Evolutionary conservation across 2,888 invertebrate genomes (phyloP).

Genomic region (Drosophila mayaguana): DNA sequence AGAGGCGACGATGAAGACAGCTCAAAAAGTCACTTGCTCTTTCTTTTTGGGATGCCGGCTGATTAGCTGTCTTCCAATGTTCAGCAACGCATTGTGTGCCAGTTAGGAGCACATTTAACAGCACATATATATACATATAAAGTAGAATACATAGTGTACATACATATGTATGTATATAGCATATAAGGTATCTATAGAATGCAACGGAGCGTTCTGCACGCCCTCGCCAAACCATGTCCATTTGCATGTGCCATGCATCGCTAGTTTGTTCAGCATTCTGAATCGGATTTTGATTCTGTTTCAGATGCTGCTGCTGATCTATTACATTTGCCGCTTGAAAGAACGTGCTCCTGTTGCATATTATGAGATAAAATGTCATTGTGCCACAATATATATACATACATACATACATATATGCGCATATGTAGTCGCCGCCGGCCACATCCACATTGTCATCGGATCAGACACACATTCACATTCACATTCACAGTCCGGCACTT

Average conservation of each 20-base stretch:
- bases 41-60: slow-evolving; percentile 65
- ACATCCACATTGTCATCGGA: slow-evolving; percentile 61
- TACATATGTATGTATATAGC: neutral
- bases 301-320: slow-evolving; percentile 63
- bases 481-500: slow-evolving; percentile 20
- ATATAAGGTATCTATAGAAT: slow-evolving; percentile 37
- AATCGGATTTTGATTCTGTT: slow-evolving; percentile 49
- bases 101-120: slow-evolving; percentile 17
- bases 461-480: slow-evolving; percentile 42
- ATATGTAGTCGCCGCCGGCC: neutral
- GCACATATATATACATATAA: neutral
- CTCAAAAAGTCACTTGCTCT: slow-evolving; percentile 64
- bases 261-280: slow-evolving; percentile 57
- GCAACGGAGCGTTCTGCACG: slow-evolving; percentile 54
- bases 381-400: slow-evolving; percentile 54
- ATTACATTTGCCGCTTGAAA: slow-evolving; percentile 76
- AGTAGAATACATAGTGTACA: neutral
- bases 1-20: slow-evolving; percentile 46
- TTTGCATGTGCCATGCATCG: slow-evolving; percentile 74
- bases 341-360: slow-evolving; percentile 81
- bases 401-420: neutral
- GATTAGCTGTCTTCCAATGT: slow-evolving; percentile 72
- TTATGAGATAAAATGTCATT: slow-evolving; percentile 80
- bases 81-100: slow-evolving; percentile 51
- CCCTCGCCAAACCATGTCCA: slow-evolving; percentile 45